Conservation (phyloP, 2,888 invertebrate genomes). For the Synergus gifuensis region DNA sequence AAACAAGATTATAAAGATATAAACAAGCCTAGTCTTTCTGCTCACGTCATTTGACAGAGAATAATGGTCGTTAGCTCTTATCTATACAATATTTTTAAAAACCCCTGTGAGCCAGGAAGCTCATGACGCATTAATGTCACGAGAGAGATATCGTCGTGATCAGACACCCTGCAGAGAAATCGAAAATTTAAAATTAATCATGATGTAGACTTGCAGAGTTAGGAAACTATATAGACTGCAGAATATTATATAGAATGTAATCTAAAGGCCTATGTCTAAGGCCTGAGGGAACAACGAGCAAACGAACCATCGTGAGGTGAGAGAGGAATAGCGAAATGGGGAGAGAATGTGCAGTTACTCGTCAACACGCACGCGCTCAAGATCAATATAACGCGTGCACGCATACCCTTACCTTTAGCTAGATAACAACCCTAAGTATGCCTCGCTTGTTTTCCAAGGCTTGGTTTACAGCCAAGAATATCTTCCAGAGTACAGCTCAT, state of each 20-base stretch:
- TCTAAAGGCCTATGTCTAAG: slow-evolving; percentile 11
- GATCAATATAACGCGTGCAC: slow-evolving; percentile 71
- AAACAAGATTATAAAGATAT: not conserved
- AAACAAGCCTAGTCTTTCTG: not conserved
- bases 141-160: not conserved
- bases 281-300: slow-evolving; percentile 46
- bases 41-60: slow-evolving; percentile 9
- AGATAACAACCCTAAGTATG: slow-evolving; percentile 37
- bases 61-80: slow-evolving; percentile 10
- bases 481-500: not conserved
- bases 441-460: slow-evolving; percentile 43
- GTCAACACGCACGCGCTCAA: slow-evolving; percentile 67
- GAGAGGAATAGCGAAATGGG: slow-evolving; percentile 42
- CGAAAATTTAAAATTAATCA: not conserved
- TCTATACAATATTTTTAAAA: slow-evolving; percentile 11
- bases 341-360: slow-evolving; percentile 58
- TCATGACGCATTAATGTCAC: slow-evolving; percentile 22
- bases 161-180: slow-evolving; percentile 11
- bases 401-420: slow-evolving; percentile 60
- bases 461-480: slow-evolving; percentile 43
- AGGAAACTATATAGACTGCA: not conserved
- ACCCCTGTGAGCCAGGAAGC: not conserved
- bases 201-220: not conserved
- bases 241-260: not conserved
- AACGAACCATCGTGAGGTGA: slow-evolving; percentile 13